Evolutionary conservation across 2,113 vertebrate genomes (phyloP), one percentile per base, ranked within the genome.

Genomic region (Ctenodactylus gundi): DNA sequence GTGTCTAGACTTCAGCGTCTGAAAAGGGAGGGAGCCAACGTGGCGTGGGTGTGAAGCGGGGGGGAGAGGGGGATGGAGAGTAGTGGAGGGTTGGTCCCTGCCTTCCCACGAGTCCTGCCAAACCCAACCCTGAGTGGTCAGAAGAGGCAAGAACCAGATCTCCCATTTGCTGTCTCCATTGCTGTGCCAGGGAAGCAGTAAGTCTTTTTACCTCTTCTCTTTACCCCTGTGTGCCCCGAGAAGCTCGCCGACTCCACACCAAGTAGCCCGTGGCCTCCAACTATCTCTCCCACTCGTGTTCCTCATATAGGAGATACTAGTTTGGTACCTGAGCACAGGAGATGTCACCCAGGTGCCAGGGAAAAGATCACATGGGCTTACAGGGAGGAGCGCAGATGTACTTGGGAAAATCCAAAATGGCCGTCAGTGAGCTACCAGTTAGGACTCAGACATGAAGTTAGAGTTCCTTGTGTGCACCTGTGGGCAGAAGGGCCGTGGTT

Each of bases 401-500:
- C 88, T 62, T 39, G 58, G 49, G 62, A 65, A 93, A 64, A 36
- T 88, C 68, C 86, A 91, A 44, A 31, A n/a, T 27, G 67, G 65
- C n/a, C 36, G 65, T 2, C 81, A 23, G 0, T 0, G 36, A 46
- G 34, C 57, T 34, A n/a, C 73, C 53, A 17, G 41, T 4, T 72
- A 41, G 75, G 82, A 49, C 31, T 21, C 49, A 29, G 46, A 36
- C 8, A 7, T 36, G 4, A 15, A n/a, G 1, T 65, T 27, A 46
- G 53, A 20, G 39, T 65, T n/a, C 64, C 36, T 57, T 20, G 0
- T 8, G 10, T 25, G 75, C 5, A 49, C 9, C 55, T 51, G 17
- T 18, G 10, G 46, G 53, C 39, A 1, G 23, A 20, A 29, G 65
- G 18, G 46, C 31, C 44, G 0, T 0, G 11, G 51, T 15, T 68